Conservation (phyloP, 2,888 invertebrate species). For the Mimumesa dahlbomi region DNA sequence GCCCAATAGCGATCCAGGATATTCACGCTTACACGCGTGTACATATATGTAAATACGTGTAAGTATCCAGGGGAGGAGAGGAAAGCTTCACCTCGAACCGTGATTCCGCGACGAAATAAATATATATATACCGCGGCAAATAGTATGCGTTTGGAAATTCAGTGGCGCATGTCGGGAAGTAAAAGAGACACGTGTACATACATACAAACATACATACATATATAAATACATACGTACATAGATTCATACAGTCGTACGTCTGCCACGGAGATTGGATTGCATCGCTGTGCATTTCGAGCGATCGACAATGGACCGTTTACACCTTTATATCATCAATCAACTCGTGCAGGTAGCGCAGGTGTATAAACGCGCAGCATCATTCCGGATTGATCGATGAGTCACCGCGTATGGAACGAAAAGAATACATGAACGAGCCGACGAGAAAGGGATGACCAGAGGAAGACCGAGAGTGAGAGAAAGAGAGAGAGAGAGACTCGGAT, state of each 20-base stretch:
- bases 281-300: slow-evolving; percentile 55
- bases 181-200: slow-evolving; percentile 18
- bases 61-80: too few relatives aligned
- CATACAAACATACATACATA: too few relatives aligned
- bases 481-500: not conserved
- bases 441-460: slow-evolving; percentile 14
- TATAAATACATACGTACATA: too few relatives aligned
- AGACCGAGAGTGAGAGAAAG: slow-evolving; percentile 18
- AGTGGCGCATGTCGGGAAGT: slow-evolving; percentile 5
- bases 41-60: too few relatives aligned
- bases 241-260: slow-evolving; percentile 14
- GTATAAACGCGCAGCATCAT: slow-evolving; percentile 65
- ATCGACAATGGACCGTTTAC: slow-evolving; percentile 68
- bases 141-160: not conserved
- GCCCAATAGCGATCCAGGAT: too few relatives aligned
- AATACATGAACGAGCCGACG: too few relatives aligned
- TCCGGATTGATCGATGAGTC: slow-evolving; percentile 72
- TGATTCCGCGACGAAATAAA: too few relatives aligned
- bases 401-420: slow-evolving; percentile 45
- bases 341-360: slow-evolving; percentile 69
- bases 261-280: slow-evolving; percentile 50
- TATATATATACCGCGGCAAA: not conserved
- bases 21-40: too few relatives aligned
- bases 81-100: too few relatives aligned
- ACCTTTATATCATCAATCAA: slow-evolving; percentile 76